phyloP scores from a whole-genome alignment of 2,888 invertebrate genomes.

The Oscheius myriophilus region DNA sequence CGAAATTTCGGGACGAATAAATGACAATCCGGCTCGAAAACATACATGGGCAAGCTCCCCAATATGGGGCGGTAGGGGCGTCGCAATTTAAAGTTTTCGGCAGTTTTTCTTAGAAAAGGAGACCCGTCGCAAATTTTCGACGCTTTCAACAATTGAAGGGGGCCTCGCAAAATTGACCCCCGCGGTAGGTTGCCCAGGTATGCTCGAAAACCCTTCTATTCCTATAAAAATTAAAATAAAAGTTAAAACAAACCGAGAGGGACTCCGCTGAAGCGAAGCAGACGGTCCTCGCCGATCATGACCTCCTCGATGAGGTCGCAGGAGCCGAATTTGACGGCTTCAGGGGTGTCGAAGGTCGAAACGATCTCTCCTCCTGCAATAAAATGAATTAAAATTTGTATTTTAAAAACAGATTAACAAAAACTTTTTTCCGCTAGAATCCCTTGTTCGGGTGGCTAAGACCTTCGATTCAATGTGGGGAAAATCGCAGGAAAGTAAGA shows the following conservation, averaged over 20 bases:
- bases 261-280: slow-evolving; percentile 82
- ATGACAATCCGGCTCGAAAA: too few relatives aligned
- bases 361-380: slow-evolving; percentile 86
- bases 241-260: slow-evolving; percentile 50
- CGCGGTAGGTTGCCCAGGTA: too few relatives aligned
- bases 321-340: slow-evolving; percentile 87
- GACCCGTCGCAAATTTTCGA: too few relatives aligned
- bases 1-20: too few relatives aligned
- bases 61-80: too few relatives aligned
- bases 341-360: slow-evolving; percentile 95
- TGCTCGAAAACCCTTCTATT: too few relatives aligned
- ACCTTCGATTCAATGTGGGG: neutral
- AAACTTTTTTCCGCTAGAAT: neutral
- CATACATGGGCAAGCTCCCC: too few relatives aligned
- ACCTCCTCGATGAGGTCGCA: slow-evolving; percentile 96
- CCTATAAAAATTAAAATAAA: neutral
- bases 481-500: slow-evolving; percentile 20
- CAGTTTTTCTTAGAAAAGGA: too few relatives aligned
- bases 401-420: too few relatives aligned
- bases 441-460: slow-evolving; percentile 10
- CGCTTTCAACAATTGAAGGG: too few relatives aligned
- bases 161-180: too few relatives aligned
- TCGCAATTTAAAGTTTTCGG: too few relatives aligned
- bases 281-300: slow-evolving; percentile 96
- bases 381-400: neutral